Base-by-base conservation (phyloP, 2,113 vertebrate species). In the Oreamnos americanus region DNA sequence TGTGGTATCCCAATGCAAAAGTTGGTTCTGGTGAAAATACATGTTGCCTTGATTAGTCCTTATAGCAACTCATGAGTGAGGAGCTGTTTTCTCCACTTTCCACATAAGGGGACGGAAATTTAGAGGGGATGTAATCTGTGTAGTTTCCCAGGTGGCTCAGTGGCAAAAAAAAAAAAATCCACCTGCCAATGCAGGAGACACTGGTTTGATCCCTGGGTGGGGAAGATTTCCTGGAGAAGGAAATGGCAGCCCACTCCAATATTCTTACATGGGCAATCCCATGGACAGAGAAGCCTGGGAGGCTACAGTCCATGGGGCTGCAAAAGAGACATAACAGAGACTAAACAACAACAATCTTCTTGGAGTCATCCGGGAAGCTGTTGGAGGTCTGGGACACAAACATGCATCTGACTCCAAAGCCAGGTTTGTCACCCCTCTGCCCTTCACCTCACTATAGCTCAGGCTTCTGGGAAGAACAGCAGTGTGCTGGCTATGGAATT, bases 401-500 rank as follows among this genome's bases (percentile, higher is more conserved):
- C 30, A 21, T 5, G 7, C 43, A 83, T n/a, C 25, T 88, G 7
- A 64, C 19, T 79, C 11, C 49, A 74, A 74, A 74, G 45, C 12
- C 21, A n/a, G 39, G 21, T 30, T 93, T 39, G 19, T 39, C 9
- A 1, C 33, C 17, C 15, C 7, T 82, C 53, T 90, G 53, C n/a
- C 5, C 47, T 64, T 30, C 7, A 82, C n/a, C 30, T 21, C 11
- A 0, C 23, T 12, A 28, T 0, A 11, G 26, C 21, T 7, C 21
- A 45, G 86, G 53, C 57, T 30, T 1, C 10, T 5, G 12, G 25
- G 39, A 67, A 23, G 39, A 87, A 23, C 9, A 74, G 58, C 16
- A 58, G 2, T 30, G 11, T 1, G 19, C 5, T 19, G 25, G 17
- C 1, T 36, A 14, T 60, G 36, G 53, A 71, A 49, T 3, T 39